A percentile compares a stretch with the other conserved stretches of the same genome.
These are phyloP conservation scores for Drosophila buzzatii DNA, from an alignment of 2,888 invertebrate genomes.

Conservation along the genomic window DNA sequence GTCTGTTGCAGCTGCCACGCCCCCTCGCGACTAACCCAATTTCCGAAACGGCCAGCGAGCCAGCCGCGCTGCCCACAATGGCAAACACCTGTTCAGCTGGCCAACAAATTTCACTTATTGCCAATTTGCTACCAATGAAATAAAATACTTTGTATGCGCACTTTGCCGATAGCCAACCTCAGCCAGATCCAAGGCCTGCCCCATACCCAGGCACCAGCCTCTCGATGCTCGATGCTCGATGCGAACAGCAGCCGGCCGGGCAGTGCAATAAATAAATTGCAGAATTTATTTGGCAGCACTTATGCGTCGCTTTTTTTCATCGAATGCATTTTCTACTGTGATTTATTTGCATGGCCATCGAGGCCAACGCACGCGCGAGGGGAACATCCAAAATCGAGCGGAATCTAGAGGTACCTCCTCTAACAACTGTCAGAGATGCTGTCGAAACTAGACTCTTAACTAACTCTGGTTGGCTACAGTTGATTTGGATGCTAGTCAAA, in stretches of 20 bases:
- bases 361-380: slow-evolving; percentile 5
- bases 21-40: slow-evolving; percentile 63
- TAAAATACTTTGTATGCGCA: slow-evolving; percentile 70
- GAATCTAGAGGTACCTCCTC: background rate
- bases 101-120: slow-evolving; percentile 79
- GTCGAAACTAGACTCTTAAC: background rate
- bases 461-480: background rate
- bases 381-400: background rate
- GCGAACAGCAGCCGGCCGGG: slow-evolving; percentile 55
- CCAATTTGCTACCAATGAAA: slow-evolving; percentile 78
- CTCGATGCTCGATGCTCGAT: background rate
- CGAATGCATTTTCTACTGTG: slow-evolving; percentile 74
- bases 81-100: slow-evolving; percentile 65
- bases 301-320: slow-evolving; percentile 78
- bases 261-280: slow-evolving; percentile 75
- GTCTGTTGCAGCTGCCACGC: slow-evolving; percentile 36
- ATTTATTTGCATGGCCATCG: slow-evolving; percentile 68
- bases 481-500: background rate
- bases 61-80: slow-evolving; percentile 5
- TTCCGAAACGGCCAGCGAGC: slow-evolving; percentile 31
- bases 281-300: slow-evolving; percentile 78
- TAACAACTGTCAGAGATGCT: slow-evolving; percentile 8
- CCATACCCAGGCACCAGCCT: slow-evolving; percentile 1
- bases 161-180: slow-evolving; percentile 61
- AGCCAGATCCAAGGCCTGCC: slow-evolving; percentile 28